Base-by-base conservation (phyloP, 2,113 vertebrate species). In the Plotosus lineatus region DNA sequence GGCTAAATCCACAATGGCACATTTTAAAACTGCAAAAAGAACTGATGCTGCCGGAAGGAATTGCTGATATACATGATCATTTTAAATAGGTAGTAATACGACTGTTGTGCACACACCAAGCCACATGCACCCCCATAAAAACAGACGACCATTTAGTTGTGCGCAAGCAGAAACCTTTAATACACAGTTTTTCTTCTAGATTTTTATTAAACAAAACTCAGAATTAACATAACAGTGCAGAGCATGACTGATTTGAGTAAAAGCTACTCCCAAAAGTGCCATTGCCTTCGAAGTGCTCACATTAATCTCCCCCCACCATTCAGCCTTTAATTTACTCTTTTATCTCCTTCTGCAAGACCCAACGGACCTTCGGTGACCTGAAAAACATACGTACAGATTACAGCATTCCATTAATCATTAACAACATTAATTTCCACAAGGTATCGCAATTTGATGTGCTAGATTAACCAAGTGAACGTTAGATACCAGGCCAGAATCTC, bases 321-420 rank as follows among this genome's bases (percentile, higher is more conserved):
- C 19, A 17, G 21, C 12, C 3, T 12, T 44, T 42, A 19, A 26
- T 75, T 66, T 66, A 81, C 33, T 75, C 6, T 75, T 84, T 66
- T 38, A 10, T 75, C 85, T 80, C 85, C 68, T 82, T 63, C 72
- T 84, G 86, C 79, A 85, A 80, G 81, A 55, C 78, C 33, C 71
- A 77, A n/a, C 56, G 36, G 63, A 69, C 77, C 75, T 85, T 88
- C 6, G 50, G n/a, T 9, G 55, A n/a, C 85, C 86, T 88, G 79
- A 12, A 86, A 84, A 53, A 74, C 53, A 53, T 1, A 69, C 53
- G 28, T 60, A 11, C 10, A 50, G 8, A 33, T 72, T n/a, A 73
- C 69, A 50, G 9, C 46, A 50, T 46, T n/a, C n/a, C n/a, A n/a
- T n/a, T n/a, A n/a, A n/a, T n/a, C n/a, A n/a, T n/a, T n/a, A n/a